These are phyloP conservation scores for Sesia bembeciformis DNA, from an alignment of 2,888 invertebrate species.

Conservation along the genomic window DNA sequence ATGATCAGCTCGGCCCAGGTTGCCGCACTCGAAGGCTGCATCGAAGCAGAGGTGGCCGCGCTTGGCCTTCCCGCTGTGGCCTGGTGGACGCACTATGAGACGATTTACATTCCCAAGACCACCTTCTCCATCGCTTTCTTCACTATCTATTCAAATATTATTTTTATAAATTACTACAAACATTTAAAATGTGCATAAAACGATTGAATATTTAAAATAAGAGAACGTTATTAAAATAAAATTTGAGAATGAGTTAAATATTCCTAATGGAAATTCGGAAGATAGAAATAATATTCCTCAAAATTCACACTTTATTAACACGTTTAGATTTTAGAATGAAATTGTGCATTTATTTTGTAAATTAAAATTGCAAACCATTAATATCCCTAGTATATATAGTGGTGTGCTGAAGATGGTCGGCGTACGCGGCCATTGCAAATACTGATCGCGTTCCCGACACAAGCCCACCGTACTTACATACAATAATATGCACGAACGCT, in stretches of 20 bases:
- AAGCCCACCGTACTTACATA: neutral
- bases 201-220: neutral
- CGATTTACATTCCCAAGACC: constrained; percentile 94
- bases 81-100: constrained; percentile 89
- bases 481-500: neutral
- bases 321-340: neutral
- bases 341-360: neutral
- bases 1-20: constrained; percentile 95
- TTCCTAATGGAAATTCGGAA: too few species aligned
- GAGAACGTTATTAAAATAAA: neutral
- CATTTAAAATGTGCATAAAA: too few species aligned
- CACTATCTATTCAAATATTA: constrained; percentile 77
- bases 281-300: too few species aligned
- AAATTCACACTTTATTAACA: neutral
- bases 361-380: constrained; percentile 41
- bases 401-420: constrained; percentile 72
- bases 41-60: constrained; percentile 97
- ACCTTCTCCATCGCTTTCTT: constrained; percentile 94
- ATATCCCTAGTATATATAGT: constrained; percentile 77
- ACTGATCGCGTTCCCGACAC: neutral
- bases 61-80: constrained; percentile 96
- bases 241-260: too few species aligned
- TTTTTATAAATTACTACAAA: constrained; percentile 5
- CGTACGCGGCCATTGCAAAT: constrained; percentile 34
- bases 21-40: constrained; percentile 97